Evolutionary conservation across 2,113 vertebrate species (phyloP).

Genomic region (Gallinago undulata): DNA sequence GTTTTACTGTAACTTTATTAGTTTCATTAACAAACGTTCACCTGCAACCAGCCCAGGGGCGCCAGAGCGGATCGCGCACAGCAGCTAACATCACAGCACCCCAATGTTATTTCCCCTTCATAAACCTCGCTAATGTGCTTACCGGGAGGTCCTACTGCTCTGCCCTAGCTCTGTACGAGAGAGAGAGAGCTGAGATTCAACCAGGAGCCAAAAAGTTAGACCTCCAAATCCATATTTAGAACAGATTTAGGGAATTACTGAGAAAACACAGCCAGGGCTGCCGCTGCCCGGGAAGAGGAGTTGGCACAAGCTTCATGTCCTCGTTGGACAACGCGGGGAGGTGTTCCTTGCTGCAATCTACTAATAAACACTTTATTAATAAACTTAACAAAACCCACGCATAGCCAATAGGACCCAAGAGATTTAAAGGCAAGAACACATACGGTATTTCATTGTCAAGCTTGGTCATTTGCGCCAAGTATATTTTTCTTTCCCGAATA

Average conservation of each 20-base stretch:
- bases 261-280: background rate
- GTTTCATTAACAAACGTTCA: background rate
- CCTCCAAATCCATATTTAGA: background rate
- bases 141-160: background rate
- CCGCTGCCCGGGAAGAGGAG: background rate
- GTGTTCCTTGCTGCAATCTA: background rate
- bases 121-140: background rate
- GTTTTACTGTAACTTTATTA: background rate
- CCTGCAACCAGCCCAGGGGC: background rate
- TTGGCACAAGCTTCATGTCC: background rate
- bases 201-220: background rate
- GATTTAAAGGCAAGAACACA: background rate
- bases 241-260: background rate
- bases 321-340: rapidly evolving
- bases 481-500: background rate
- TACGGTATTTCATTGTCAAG: background rate
- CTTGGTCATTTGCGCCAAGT: background rate
- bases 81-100: background rate
- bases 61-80: background rate
- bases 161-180: background rate
- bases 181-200: background rate
- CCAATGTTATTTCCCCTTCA: background rate
- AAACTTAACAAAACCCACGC: background rate
- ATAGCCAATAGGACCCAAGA: background rate
- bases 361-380: background rate